These are phyloP conservation scores for Camelus dromedarius DNA, from an alignment of 2,113 vertebrate genomes.

Conservation along the genomic window DNA sequence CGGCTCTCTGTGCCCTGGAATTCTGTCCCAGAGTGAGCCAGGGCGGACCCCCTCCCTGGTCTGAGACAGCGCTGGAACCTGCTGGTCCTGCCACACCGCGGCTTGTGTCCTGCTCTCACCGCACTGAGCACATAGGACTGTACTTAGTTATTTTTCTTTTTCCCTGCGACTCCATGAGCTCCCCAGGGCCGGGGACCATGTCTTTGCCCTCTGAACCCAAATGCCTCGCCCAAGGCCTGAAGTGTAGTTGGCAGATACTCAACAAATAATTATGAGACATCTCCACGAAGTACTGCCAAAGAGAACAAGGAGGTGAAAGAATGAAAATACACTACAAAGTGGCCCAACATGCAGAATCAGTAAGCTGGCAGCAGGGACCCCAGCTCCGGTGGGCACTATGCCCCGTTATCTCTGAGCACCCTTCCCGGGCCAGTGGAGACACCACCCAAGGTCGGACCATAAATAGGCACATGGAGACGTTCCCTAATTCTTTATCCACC, in stretches of 20 bases:
- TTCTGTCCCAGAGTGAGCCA: neutral
- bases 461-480: neutral
- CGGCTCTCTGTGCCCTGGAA: neutral
- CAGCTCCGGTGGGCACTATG: neutral
- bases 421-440: neutral
- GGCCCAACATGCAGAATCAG: neutral
- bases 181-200: neutral
- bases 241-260: neutral
- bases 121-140: neutral
- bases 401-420: neutral
- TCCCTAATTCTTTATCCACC: neutral
- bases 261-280: slow-evolving; percentile 32
- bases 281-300: neutral
- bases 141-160: neutral
- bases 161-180: neutral
- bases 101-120: neutral
- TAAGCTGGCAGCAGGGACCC: neutral
- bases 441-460: neutral
- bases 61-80: neutral
- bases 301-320: neutral
- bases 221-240: neutral
- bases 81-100: neutral
- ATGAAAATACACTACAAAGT: neutral
- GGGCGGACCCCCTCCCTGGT: neutral
- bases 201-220: neutral